Evolutionary conservation across 2,113 vertebrate genomes (phyloP), one percentile per base, ranked within the genome.

Genomic region (Phalacrocorax brasilianus): DNA sequence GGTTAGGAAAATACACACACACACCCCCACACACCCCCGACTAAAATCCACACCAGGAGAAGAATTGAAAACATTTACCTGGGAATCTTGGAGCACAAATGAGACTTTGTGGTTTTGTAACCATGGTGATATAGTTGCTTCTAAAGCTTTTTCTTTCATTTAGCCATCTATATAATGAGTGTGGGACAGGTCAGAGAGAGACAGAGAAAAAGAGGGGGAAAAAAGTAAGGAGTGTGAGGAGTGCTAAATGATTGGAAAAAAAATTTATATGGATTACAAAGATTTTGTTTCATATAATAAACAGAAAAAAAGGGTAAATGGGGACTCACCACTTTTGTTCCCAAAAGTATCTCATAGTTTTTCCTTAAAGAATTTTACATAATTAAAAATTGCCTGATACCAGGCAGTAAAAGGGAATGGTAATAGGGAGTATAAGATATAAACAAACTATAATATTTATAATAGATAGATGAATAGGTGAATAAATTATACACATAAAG

Each of bases 381-480:
- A 89, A 56, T 44, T 66, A n/a, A 91, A 86, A 71, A 35, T 55
- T 77, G 24, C 67, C 32, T 87, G 55, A 63, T 73, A 73, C 8
- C 9, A 50, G 11, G 3, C 24, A 62, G 24, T n/a, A 58, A 65
- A 87, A 75, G 4, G 58, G 8, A 93, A 88, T 73, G 9, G 53
- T 68, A 93, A 75, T 53, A 65, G 32, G 63, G 8, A 85, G 11
- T 33, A 49, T 80, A 90, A 89, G 53, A 80, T 13, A 76, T 14
- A 73, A 91, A 66, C 77, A 96, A 96, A 44, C 30, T 10, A 7
- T 75, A 62, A 66, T 91, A 84, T 73, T 95, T 93, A 59, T 59
- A 95, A 91, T 26, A 88, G 19, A 47, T 14, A 45, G 24, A 61
- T 56, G 2, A 85, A 72, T 26, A 47, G 17, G 8, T 68, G 28